phyloP scores from a whole-genome alignment of 1,140 invertebrate species.

The Brachionus angularis region DNA sequence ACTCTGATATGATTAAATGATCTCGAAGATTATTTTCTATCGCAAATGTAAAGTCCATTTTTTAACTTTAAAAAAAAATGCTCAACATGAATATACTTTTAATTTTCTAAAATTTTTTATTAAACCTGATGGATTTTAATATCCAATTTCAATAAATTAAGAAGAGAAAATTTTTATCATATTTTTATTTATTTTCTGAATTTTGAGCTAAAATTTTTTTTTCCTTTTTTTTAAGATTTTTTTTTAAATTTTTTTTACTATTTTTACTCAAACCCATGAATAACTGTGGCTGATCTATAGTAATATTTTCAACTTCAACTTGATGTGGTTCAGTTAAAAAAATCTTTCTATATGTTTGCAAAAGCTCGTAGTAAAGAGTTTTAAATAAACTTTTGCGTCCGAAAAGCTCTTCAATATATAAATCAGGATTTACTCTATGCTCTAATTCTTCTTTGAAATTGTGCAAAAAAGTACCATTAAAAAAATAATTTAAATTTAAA shows the following conservation, averaged over 20 bases:
- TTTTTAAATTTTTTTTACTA: background rate
- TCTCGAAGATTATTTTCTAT: slow-evolving; percentile 19
- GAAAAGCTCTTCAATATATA: slow-evolving; percentile 48
- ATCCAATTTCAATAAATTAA: background rate
- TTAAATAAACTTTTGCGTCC: slow-evolving; percentile 45
- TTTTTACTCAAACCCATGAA: too few species aligned
- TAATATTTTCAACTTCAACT: too few species aligned
- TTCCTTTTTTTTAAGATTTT: background rate
- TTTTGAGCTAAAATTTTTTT: background rate
- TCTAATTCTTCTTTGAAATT: slow-evolving; percentile 48
- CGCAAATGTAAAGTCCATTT: slow-evolving; percentile 10
- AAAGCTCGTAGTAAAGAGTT: slow-evolving; percentile 43
- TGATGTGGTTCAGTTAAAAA: background rate
- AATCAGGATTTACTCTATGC: slow-evolving; percentile 46
- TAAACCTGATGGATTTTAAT: too few species aligned
- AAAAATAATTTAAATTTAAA: slow-evolving; percentile 46
- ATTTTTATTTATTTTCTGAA: background rate
- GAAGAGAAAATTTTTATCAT: background rate
- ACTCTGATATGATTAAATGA: slow-evolving; percentile 11
- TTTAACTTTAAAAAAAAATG: background rate
- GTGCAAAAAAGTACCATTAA: slow-evolving; percentile 52
- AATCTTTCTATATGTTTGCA: slow-evolving; percentile 31
- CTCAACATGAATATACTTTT: too few species aligned
- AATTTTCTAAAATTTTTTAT: too few species aligned
- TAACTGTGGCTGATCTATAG: too few species aligned